Evolutionary conservation across 1,140 invertebrate genomes (phyloP).

Genomic region (Frieseomelitta varia): DNA sequence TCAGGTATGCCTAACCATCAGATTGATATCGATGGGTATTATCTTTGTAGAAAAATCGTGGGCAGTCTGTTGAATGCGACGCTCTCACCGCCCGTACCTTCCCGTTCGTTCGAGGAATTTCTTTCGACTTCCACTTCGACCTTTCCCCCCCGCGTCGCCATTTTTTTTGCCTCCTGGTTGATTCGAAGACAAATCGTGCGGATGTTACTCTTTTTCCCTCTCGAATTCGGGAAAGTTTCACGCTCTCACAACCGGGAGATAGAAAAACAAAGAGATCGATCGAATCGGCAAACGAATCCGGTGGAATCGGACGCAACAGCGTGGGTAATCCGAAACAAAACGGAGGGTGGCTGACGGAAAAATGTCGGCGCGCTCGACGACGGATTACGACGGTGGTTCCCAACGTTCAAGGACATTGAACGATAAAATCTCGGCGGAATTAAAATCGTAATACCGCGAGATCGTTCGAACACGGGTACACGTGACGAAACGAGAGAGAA

Average conservation of each 20-base stretch:
- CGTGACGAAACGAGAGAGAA: too few relatives aligned
- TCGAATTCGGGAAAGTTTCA: not conserved
- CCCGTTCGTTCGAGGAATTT: not conserved
- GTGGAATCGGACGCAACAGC: not conserved
- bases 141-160: not conserved
- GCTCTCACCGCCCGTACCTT: not conserved
- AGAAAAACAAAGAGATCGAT: not conserved
- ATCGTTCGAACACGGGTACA: not conserved
- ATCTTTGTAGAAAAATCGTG: conserved; percentile 34
- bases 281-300: not conserved
- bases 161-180: not conserved
- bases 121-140: not conserved
- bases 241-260: not conserved
- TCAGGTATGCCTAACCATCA: conserved; percentile 50
- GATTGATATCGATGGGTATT: conserved; percentile 51
- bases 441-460: conserved; percentile 48
- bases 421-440: conserved; percentile 48
- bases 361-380: conserved; percentile 11
- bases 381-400: conserved; percentile 21
- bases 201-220: not conserved
- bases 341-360: not conserved
- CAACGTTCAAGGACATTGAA: conserved; percentile 39
- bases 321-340: not conserved
- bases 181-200: not conserved
- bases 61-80: conserved; percentile 6